Base-by-base conservation (phyloP, 2,888 invertebrate genomes). In the Suillia variegata region DNA sequence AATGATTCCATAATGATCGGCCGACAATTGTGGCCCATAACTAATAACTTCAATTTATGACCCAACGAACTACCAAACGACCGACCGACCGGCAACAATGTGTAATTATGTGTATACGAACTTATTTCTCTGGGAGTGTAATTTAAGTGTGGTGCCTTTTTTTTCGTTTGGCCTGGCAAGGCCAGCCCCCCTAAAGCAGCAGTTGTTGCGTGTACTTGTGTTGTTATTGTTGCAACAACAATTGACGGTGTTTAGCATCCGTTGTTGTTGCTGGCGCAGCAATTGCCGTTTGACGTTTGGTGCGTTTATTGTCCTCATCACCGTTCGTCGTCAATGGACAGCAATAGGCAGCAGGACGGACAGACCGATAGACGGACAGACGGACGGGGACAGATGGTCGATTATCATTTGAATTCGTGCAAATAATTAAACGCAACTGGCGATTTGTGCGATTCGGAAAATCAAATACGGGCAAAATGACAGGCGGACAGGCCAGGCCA, bases 361-460 rank as follows among this genome's bases (percentile, higher is more conserved):
- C n/a, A n/a, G n/a, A n/a, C n/a, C n/a, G n/a, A n/a, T n/a, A n/a
- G n/a, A n/a, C n/a, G n/a, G n/a, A n/a, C n/a, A n/a, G n/a, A n/a
- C n/a, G n/a, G n/a, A n/a, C n/a, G n/a, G n/a, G n/a, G n/a, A n/a
- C n/a, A n/a, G n/a, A n/a, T n/a, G n/a, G n/a, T n/a, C 67, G 69
- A 67, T 70, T 67, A 67, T 66, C 67, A 67, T 57, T 58, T 58
- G 59, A 70, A 70, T 67, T 70, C 69, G 70, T 70, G 69, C 67
- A 70, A 67, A 70, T 70, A 70, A 70, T 70, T 70, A 70, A 70
- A 69, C 69, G 65, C 62, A 69, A 31, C 48, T 31, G 38, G 15
- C n/a, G 15, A 38, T 38, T 38, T 38, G 38, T 13, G n/a, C 38
- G 38, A 38, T 38, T 38, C 10, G n/a, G 4, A 38, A 4, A n/a